phyloP scores from a whole-genome alignment of 2,888 invertebrate genomes.

The Tricholauxania praeusta region DNA sequence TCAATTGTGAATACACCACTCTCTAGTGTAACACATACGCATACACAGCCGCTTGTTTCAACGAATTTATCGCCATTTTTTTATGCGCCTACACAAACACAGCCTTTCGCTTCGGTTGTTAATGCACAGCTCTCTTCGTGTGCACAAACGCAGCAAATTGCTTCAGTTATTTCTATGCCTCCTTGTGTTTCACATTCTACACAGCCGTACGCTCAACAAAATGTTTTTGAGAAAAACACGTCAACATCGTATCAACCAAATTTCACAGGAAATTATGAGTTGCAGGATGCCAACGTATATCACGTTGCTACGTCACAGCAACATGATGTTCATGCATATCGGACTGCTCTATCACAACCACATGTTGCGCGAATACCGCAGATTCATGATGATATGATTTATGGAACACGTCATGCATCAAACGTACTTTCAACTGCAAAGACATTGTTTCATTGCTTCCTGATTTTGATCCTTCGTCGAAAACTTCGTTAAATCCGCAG shows the following conservation, averaged over 20 bases:
- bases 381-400: not conserved
- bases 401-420: not conserved
- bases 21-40: too few species aligned
- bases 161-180: too few species aligned
- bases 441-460: not conserved
- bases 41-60: too few species aligned
- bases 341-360: not conserved
- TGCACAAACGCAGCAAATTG: too few species aligned
- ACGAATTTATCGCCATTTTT: too few species aligned
- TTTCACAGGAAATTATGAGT: not conserved
- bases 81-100: too few species aligned
- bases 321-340: not conserved
- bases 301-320: not conserved
- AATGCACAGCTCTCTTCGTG: too few species aligned
- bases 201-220: not conserved
- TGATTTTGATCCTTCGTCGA: not conserved
- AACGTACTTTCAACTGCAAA: not conserved
- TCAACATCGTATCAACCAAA: not conserved
- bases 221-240: not conserved
- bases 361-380: not conserved
- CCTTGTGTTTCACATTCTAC: too few species aligned
- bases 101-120: rapidly evolving
- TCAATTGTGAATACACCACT: too few species aligned
- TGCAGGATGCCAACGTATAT: not conserved
- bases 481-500: not conserved